A percentile compares a stretch with the other conserved stretches of the same genome.
Conservation (phyloP, 2,797 vertebrate genomes). For the Sebastes nivosus region DNA sequence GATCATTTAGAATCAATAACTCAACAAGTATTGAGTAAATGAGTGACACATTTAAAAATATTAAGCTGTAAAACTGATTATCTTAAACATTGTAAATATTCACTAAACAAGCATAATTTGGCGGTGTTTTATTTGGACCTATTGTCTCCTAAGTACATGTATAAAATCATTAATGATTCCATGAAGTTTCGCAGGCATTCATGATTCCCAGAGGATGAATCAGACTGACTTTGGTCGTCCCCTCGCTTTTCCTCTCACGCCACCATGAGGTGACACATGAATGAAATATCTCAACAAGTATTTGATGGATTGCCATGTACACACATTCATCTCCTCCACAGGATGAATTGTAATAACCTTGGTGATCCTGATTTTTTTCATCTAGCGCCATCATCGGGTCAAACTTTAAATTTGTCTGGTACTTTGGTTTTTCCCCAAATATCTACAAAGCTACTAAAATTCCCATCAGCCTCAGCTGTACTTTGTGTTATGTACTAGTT, state of each 20-base stretch:
- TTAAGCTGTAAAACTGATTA: too few relatives aligned
- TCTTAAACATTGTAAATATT: too few relatives aligned
- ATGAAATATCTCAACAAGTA: neutral
- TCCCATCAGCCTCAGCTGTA: neutral
- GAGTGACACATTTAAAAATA: too few relatives aligned
- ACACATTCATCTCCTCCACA: neutral
- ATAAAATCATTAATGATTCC: too few relatives aligned
- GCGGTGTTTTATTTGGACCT: too few relatives aligned
- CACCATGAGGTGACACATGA: neutral
- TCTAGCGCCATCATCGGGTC: neutral
- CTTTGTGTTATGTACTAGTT: neutral
- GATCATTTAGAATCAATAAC: neutral
- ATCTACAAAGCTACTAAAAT: neutral
- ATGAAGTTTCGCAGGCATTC: neutral
- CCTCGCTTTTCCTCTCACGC: neutral
- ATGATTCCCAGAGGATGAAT: neutral
- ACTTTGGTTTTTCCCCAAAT: neutral
- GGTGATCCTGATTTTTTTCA: neutral
- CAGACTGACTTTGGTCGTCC: neutral
- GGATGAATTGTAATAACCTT: neutral
- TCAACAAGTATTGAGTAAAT: neutral
- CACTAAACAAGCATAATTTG: too few relatives aligned
- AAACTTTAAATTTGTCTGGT: neutral
- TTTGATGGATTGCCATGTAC: neutral
- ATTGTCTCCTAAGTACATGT: too few relatives aligned